phyloP scores from a whole-genome alignment of 2,113 vertebrate species.

The Corythornis madagascariensis region DNA sequence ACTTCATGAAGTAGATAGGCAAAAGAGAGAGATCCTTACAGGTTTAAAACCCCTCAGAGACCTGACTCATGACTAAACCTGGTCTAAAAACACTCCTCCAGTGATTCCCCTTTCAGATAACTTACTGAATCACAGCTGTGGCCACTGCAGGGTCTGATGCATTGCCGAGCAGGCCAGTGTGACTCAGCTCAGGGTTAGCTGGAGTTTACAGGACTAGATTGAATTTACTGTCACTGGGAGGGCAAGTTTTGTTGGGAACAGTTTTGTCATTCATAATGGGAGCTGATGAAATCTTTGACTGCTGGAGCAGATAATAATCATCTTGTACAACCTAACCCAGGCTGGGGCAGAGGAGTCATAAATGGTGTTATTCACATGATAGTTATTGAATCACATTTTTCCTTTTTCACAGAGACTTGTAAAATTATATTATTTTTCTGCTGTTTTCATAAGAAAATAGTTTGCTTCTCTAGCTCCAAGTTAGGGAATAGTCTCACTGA shows the following conservation, averaged over 20 bases:
- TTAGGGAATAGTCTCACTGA: not conserved
- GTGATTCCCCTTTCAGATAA: not conserved
- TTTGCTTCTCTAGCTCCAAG: not conserved
- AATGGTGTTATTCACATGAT: not conserved
- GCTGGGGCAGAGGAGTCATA: not conserved
- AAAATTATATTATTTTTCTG: not conserved
- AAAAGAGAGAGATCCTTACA: not conserved
- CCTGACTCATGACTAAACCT: not conserved
- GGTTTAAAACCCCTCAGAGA: not conserved
- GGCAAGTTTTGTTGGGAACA: slow-evolving; percentile 42
- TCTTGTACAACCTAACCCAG: not conserved
- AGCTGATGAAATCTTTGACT: slow-evolving; percentile 36
- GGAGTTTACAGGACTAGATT: slow-evolving; percentile 6
- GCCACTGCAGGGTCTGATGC: not conserved
- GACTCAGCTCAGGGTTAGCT: slow-evolving; percentile 49
- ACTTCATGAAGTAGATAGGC: not conserved
- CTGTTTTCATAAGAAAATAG: not conserved
- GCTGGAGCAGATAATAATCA: not conserved
- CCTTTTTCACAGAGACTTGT: not conserved
- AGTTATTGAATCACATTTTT: not conserved
- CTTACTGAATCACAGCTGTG: not conserved
- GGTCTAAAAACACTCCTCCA: not conserved
- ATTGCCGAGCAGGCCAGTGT: not conserved
- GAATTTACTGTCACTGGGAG: slow-evolving; percentile 49
- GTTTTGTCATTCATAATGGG: slow-evolving; percentile 39